These are phyloP conservation scores for Chrysina gloriosa DNA, from an alignment of 2,888 invertebrate genomes.

Conservation along the genomic window DNA sequence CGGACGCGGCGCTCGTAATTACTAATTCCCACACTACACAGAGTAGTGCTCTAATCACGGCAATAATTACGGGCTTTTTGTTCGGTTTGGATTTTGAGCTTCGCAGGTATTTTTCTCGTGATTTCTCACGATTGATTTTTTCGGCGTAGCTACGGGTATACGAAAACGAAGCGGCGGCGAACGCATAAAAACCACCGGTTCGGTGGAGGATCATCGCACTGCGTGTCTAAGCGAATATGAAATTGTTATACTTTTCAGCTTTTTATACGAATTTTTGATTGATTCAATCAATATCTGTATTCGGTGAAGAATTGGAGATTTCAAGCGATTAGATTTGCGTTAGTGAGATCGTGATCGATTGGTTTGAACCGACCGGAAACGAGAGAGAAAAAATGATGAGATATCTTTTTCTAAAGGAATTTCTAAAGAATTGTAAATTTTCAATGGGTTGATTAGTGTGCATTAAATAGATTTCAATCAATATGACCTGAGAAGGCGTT, in stretches of 20 bases:
- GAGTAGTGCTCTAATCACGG: conserved; percentile 61
- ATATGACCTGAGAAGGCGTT: too few relatives aligned
- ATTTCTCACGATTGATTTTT: conserved; percentile 61
- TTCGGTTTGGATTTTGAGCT: conserved; percentile 59
- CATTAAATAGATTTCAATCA: too few relatives aligned
- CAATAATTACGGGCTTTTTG: conserved; percentile 63
- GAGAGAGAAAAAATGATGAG: not conserved
- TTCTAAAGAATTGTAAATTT: too few relatives aligned
- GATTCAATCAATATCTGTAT: too few relatives aligned
- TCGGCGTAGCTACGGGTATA: conserved; percentile 7
- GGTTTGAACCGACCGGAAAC: too few relatives aligned
- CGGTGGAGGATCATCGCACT: not conserved
- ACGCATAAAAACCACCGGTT: conserved; percentile 5
- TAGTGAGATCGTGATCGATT: too few relatives aligned
- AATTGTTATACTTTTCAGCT: not conserved
- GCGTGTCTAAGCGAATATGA: not conserved
- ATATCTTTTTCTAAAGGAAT: too few relatives aligned
- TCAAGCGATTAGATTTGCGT: too few relatives aligned
- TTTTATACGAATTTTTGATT: not conserved
- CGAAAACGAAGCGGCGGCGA: not conserved
- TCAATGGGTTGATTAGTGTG: too few relatives aligned
- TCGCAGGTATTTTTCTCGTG: conserved; percentile 61
- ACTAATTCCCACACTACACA: conserved; percentile 63
- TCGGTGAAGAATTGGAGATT: too few relatives aligned
- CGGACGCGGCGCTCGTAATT: conserved; percentile 63